Evolutionary conservation across 2,888 invertebrate species (phyloP), one percentile per base, ranked within the genome.

Genomic region (Eupithecia vulgata): DNA sequence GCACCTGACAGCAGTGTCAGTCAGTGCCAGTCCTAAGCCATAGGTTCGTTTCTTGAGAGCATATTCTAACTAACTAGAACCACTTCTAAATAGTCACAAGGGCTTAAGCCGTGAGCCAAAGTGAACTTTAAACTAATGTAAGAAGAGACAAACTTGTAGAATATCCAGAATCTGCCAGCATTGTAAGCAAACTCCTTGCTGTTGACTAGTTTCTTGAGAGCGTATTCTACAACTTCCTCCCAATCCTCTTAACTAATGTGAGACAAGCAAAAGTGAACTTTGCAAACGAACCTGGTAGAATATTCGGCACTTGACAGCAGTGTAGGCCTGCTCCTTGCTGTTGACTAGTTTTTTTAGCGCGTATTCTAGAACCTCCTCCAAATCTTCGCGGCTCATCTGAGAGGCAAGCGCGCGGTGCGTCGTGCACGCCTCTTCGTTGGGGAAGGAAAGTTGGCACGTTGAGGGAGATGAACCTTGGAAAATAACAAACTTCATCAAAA

Each of bases 101-200:
- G 40, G 5, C 78, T 68, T 80, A 81, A 30, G 85, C 79, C 48
- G 91, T 92, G 52, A 87, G 85, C 66, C 45, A 45, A 45, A 45
- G 15, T 45, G 17, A 45, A 45, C 45, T 5, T 45, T 45, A 45
- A 17, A 45, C 17, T 52, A 7, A 52, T 52, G 21, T 52, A 21
- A 10, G 21, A 52, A 52, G 21, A 21, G 6, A 45, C 45, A 17
- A 45, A 96, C 96, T 91, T 97, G 84, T 97, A 97, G 90, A 97
- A 97, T 85, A 97, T 95, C 86, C 97, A 95, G 82, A 97, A 91
- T 83, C 96, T 96, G 86, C 97, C 96, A n/a, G 96, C 96, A 42
- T 96, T 96, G 0, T 93, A 83, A 75, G 95, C 94, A 76, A 93
- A 90, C 42, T 94, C 93, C 48, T 83, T 80, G 74, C 86, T 87